Evolutionary conservation across 2,113 vertebrate species (phyloP), one percentile per base, ranked within the genome.

Genomic region (Menura novaehollandiae): DNA sequence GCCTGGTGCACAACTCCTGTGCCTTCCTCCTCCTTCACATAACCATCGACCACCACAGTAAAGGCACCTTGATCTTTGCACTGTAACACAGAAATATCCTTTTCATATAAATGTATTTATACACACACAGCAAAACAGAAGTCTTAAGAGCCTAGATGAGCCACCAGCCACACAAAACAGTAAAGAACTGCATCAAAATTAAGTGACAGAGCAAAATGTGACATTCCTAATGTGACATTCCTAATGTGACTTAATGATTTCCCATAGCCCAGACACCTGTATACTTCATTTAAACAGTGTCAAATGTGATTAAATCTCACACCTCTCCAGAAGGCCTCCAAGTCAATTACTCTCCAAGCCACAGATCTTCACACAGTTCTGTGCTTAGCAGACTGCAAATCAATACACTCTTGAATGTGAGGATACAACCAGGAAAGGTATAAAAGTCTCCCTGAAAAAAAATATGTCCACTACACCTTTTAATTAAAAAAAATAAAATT

Each of bases 1-100:
- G 99, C 99, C 97, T 99, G 99, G 96, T 99, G 99, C 46, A 99
- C 99, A 30, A 99, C 98, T 33, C 99, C 99, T 2, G 99, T 99
- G 75, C 99, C 99, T 84, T 99, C 99, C 78, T 99, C 99, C 91
- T 99, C 99, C 86, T 98, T 99, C 93, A 99, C 99, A 1, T 99
- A 99, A 95, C 96, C 98, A 97, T 99, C 99, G 7, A 95, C 95
- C 47, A 99, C 92, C 68, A 99, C 98, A 28, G 98, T 97, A 97
- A 99, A 99, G 12, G 99, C 99, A 66, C 99, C 99, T 9, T 64
- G 98, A 68, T 98, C 98, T 84, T 93, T 98, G 89, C 93, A 98
- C 99, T 99, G 96, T 4, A 98, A 98, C 32, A 92, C n/a, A 95
- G 82, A 88, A 84, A 92, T 1, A 74, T 2, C 12, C 1, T 16